Base-by-base conservation (phyloP, 2,113 vertebrate genomes). In the Fulica atra region DNA sequence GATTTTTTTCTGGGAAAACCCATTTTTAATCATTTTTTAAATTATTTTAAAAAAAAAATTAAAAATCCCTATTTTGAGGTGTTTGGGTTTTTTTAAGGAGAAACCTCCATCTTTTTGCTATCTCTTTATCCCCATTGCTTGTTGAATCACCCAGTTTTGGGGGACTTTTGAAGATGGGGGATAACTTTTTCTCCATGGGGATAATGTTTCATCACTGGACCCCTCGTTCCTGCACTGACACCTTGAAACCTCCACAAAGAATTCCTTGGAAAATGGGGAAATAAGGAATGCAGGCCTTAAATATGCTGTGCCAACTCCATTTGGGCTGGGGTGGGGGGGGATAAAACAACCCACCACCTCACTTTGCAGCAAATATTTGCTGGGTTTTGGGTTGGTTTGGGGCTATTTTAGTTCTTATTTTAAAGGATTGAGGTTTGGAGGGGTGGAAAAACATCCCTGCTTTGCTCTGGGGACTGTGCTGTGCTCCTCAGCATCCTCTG, bases 231-330 rank as follows among this genome's bases (percentile, higher is more conserved):
- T 7, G 0, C 23, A 5, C 11, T 0, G 9, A 2, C 1, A 3
- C 28, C 72, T 68, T 87, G 36, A 28, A 29, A 61, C 25, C 20
- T 53, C 38, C 0, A 1, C 25, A 3, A 9, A 11, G 5, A 36
- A 40, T 79, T 73, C 66, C 50, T 48, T 9, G 56, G 44, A 54
- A 88, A 73, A 51, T 4, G 13, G 40, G 11, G 40, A 68, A n/a
- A 53, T 20, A 7, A 68, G 44, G 20, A 35, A 3, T 8, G 13
- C 5, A 0, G 11, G 38, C 71, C 19, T 35, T 23, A 36, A 73
- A 5, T 0, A 3, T 0, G 0, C 35, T 0, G 4, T 25, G 3
- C 6, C 3, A 16, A 25, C 21, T 16, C 44, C 7, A 1, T 20
- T 9, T 11, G 9, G 25, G 19, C 36, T 59, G 29, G 54, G 17